These are phyloP conservation scores for Sarcophaga rosellei DNA, from an alignment of 2,888 invertebrate species.

Conservation along the genomic window DNA sequence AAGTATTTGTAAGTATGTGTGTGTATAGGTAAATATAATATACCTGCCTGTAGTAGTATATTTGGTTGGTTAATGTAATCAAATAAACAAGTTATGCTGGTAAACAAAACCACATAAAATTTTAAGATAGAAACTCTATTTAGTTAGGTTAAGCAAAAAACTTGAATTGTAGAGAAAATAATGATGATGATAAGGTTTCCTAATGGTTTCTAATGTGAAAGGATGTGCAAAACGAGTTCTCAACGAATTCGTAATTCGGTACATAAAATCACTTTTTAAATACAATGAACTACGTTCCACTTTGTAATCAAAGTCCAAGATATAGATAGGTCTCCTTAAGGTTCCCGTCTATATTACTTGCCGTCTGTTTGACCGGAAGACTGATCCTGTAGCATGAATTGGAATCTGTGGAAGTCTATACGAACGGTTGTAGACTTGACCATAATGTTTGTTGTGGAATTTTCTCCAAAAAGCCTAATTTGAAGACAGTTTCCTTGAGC, in stretches of 20 bases:
- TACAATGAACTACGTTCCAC: no score
- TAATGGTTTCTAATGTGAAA: background rate
- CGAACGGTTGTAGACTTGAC: no score
- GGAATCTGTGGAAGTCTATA: no score
- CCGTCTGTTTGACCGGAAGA: no score
- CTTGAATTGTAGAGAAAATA: background rate
- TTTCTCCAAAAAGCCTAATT: no score
- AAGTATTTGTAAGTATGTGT: no score
- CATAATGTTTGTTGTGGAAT: no score
- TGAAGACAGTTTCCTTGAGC: no score
- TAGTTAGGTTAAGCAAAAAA: background rate
- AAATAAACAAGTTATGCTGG: slow-evolving; percentile 56
- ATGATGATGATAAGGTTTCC: background rate
- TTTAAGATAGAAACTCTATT: background rate
- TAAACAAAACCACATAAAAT: slow-evolving; percentile 54
- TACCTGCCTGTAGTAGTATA: background rate
- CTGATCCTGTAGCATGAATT: no score
- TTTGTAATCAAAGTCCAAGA: no score
- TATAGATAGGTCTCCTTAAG: no score
- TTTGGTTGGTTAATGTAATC: slow-evolving; percentile 54
- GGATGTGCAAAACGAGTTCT: background rate
- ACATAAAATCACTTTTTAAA: background rate
- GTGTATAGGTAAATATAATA: background rate
- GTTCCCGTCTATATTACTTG: no score
- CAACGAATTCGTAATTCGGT: background rate